phyloP scores from a whole-genome alignment of 2,888 invertebrate species.

The Chrysomela aeneicollis region DNA sequence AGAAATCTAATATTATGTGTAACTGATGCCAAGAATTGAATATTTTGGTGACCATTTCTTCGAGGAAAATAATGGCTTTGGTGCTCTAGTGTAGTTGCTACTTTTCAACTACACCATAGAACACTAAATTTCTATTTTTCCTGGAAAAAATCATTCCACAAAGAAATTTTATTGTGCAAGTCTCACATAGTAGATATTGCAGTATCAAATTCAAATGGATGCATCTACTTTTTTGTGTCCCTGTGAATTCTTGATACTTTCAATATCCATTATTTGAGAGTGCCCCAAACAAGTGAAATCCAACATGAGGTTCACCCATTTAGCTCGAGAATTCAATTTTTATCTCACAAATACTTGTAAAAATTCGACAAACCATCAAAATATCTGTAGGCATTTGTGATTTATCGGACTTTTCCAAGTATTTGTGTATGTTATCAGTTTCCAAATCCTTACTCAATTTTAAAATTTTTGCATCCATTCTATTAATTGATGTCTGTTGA shows the following conservation, averaged over 20 bases:
- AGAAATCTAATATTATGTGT: background rate
- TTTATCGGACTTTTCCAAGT: no score
- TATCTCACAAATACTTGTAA: no score
- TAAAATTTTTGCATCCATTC: conserved; percentile 8
- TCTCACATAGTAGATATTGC: conserved; percentile 15
- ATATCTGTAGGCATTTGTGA: no score
- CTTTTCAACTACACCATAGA: conserved; percentile 5
- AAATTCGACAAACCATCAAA: no score
- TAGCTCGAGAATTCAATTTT: background rate
- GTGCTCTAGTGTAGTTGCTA: conserved; percentile 6
- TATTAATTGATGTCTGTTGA: conserved; percentile 1
- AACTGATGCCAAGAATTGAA: background rate
- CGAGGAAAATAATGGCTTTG: background rate
- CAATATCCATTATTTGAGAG: conserved; percentile 1
- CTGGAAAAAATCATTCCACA: background rate
- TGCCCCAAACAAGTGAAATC: background rate
- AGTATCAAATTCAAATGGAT: conserved; percentile 16
- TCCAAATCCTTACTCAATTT: background rate
- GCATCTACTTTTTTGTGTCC: conserved; percentile 31
- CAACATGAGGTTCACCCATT: background rate
- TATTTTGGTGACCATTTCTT: background rate
- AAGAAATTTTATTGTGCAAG: background rate
- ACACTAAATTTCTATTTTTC: background rate
- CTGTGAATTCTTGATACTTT: conserved; percentile 23
- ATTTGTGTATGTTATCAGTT: no score